These are phyloP conservation scores for Xestia sexstrigata DNA, from an alignment of 2,888 invertebrate species.

Conservation along the genomic window DNA sequence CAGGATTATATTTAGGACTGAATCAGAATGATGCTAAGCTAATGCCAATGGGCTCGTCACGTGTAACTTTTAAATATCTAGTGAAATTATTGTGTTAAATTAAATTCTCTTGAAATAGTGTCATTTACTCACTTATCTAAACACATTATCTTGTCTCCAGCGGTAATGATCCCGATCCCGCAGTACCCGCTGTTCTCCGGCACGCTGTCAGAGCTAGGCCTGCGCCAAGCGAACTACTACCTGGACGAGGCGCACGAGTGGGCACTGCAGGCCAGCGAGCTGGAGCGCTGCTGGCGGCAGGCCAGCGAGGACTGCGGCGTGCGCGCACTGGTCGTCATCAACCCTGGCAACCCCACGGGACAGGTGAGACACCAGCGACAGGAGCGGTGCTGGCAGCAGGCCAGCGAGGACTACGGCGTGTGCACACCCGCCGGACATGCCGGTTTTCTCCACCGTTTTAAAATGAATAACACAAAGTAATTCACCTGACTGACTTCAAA, in stretches of 20 bases:
- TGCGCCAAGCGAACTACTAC: slow-evolving; percentile 96
- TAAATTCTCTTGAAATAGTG: neutral
- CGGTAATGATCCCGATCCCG: slow-evolving; percentile 98
- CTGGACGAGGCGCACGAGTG: slow-evolving; percentile 96
- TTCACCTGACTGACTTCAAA: no score
- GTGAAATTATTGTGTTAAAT: neutral
- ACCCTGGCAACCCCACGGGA: slow-evolving; percentile 99
- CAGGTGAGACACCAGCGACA: slow-evolving; percentile 83
- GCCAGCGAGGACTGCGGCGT: slow-evolving; percentile 92
- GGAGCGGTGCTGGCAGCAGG: neutral
- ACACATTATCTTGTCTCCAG: slow-evolving; percentile 76
- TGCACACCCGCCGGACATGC: no score
- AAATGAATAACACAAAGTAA: no score
- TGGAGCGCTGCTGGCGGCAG: slow-evolving; percentile 93
- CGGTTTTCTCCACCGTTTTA: no score
- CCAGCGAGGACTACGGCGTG: no score
- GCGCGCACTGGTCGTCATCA: slow-evolving; percentile 97
- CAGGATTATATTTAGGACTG: no score
- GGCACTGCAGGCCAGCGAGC: slow-evolving; percentile 94
- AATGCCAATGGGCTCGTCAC: neutral
- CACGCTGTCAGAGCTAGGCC: slow-evolving; percentile 96
- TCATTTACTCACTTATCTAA: neutral
- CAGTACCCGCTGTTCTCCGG: slow-evolving; percentile 99
- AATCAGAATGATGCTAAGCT: neutral
- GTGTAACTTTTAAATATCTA: neutral